Conservation (phyloP, 2,888 invertebrate species). For the Malacosoma neustria region DNA sequence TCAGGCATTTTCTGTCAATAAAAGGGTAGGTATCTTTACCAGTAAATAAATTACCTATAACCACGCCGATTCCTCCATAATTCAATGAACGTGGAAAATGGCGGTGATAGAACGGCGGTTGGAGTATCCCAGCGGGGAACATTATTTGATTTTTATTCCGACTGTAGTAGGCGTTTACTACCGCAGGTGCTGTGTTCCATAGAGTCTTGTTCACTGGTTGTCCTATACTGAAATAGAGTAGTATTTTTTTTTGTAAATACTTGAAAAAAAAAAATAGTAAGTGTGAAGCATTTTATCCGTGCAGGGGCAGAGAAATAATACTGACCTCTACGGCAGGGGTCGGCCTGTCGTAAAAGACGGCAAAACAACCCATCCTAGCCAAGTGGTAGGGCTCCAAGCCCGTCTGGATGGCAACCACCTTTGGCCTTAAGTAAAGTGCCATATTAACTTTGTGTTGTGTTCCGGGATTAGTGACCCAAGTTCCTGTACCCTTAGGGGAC, state of each 20-base stretch:
- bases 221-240: slow-evolving; percentile 64
- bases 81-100: slow-evolving; percentile 87
- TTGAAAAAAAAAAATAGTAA: background rate
- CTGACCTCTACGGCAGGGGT: no score
- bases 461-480: no score
- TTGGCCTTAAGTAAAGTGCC: no score
- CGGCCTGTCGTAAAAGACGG: no score
- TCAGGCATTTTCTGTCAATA: no score
- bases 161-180: slow-evolving; percentile 96
- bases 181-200: slow-evolving; percentile 91
- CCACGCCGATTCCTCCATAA: slow-evolving; percentile 93
- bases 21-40: no score
- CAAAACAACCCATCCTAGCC: no score
- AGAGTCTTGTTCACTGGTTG: slow-evolving; percentile 85
- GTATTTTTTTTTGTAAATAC: background rate
- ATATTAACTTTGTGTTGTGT: no score
- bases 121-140: slow-evolving; percentile 95
- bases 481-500: no score
- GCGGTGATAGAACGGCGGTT: slow-evolving; percentile 94
- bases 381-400: no score
- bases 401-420: no score
- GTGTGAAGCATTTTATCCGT: background rate
- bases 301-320: background rate
- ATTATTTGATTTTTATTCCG: slow-evolving; percentile 96
- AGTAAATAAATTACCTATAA: slow-evolving; percentile 76